Evolutionary conservation across 2,797 vertebrate genomes (phyloP).

Genomic region (Parambassis ranga): DNA sequence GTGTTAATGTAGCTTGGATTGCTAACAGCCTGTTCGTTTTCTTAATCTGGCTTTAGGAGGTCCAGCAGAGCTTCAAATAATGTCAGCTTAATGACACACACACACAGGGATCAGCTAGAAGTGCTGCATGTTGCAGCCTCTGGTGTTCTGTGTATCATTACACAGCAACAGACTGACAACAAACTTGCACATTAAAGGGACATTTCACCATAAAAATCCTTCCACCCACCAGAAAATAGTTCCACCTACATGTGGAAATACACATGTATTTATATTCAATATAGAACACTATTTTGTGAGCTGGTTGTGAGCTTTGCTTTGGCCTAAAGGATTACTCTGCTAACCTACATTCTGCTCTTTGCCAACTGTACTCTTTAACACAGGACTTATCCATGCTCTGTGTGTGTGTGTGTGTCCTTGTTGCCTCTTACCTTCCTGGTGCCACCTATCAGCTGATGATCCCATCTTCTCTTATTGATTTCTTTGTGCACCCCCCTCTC

Average conservation of each 20-base stretch:
- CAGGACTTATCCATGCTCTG: no score
- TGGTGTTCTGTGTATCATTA: no score
- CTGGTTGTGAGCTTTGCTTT: constrained; percentile 64
- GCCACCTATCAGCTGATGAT: constrained; percentile 2
- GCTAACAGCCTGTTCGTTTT: constrained; percentile 49
- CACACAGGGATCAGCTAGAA: no score
- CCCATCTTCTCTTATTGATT: constrained; percentile 37
- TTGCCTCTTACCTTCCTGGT: no score
- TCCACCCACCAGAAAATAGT: no score
- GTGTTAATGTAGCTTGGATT: constrained; percentile 9
- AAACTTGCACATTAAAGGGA: no score
- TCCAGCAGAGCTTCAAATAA: constrained; percentile 47
- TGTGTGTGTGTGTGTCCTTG: background rate
- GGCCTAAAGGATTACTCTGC: constrained; percentile 75
- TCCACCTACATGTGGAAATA: no score
- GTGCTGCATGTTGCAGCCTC: no score
- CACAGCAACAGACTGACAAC: no score
- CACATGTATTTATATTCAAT: no score
- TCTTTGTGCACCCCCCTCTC: background rate
- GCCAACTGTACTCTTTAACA: constrained; percentile 42
- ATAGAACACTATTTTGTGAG: no score
- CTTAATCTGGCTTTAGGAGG: constrained; percentile 59
- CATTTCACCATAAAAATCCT: no score
- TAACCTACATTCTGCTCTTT: constrained; percentile 74
- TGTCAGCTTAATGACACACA: constrained; percentile 20